phyloP scores from a whole-genome alignment of 2,888 invertebrate genomes.

The Melanchra persicariae region DNA sequence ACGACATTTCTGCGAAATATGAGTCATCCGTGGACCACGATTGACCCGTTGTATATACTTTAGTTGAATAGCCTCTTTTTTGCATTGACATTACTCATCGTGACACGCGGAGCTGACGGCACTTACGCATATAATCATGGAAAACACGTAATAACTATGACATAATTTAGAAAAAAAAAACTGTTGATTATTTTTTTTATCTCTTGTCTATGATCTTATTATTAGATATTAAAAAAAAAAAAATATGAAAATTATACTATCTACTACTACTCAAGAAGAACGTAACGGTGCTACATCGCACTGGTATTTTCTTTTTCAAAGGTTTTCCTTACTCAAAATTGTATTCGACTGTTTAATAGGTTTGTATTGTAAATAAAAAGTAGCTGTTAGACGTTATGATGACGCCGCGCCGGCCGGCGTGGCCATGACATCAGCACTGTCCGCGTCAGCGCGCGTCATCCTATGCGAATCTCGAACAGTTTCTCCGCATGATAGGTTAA shows the following conservation, averaged over 20 bases:
- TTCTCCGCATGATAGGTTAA: conserved; percentile 77
- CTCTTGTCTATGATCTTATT: neutral
- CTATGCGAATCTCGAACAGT: conserved; percentile 78
- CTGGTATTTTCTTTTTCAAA: neutral
- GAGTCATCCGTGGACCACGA: conserved; percentile 79
- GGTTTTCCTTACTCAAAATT: neutral
- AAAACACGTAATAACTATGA: conserved; percentile 72
- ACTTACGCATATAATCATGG: conserved; percentile 79
- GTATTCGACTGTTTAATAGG: conserved; percentile 5
- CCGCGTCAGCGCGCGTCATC: conserved; percentile 86
- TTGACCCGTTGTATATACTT: conserved; percentile 75
- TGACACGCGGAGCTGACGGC: conserved; percentile 74
- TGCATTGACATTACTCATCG: conserved; percentile 85
- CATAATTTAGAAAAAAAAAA: conserved; percentile 26
- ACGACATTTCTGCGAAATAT: conserved; percentile 83
- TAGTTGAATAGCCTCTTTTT: conserved; percentile 78
- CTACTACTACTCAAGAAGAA: neutral
- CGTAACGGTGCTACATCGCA: neutral
- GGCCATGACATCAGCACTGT: conserved; percentile 85
- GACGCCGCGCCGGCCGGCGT: conserved; percentile 77
- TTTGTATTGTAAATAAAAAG: conserved; percentile 57
- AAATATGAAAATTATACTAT: too few relatives aligned
- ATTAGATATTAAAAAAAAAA: neutral
- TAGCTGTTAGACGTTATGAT: conserved; percentile 68
- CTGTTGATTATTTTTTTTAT: neutral